These are phyloP conservation scores for Fundulus diaphanus DNA, from an alignment of 2,797 vertebrate species.

Conservation along the genomic window DNA sequence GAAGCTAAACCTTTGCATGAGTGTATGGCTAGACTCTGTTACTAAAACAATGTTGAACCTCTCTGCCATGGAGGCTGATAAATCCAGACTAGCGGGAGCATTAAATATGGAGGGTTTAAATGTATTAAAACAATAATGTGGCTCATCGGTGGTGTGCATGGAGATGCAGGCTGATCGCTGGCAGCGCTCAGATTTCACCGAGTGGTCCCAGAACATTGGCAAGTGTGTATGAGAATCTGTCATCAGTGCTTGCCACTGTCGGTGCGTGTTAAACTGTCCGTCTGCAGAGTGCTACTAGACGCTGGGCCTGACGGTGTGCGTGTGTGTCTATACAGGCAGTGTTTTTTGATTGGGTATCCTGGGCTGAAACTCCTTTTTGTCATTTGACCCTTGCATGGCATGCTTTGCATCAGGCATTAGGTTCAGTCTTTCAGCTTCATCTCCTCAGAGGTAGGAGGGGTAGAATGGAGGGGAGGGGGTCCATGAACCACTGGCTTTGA, in stretches of 20 bases:
- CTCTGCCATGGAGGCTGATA: not conserved
- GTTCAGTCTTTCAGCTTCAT: constrained; percentile 67
- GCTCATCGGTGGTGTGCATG: constrained; percentile 61
- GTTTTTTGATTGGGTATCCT: constrained; percentile 77
- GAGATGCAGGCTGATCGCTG: constrained; percentile 59
- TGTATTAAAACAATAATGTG: not conserved
- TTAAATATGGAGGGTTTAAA: not conserved
- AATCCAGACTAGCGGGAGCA: not conserved
- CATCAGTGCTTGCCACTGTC: constrained; percentile 65
- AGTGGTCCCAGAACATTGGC: constrained; percentile 62
- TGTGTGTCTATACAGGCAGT: constrained; percentile 50
- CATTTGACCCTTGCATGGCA: constrained; percentile 81
- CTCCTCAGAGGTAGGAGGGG: constrained; percentile 70
- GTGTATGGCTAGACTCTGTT: not conserved
- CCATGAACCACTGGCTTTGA: constrained; percentile 1
- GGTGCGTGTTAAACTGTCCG: constrained; percentile 62
- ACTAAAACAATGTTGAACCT: not conserved
- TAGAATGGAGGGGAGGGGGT: constrained; percentile 67
- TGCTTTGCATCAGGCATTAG: constrained; percentile 74
- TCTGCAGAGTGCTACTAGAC: constrained; percentile 64
- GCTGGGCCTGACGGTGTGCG: constrained; percentile 42
- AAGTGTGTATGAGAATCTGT: constrained; percentile 64
- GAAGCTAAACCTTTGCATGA: not conserved
- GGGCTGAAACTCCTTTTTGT: constrained; percentile 62
- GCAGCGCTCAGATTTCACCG: constrained; percentile 60